phyloP scores from a whole-genome alignment of 2,113 vertebrate species.

The Entomyzon cyanotis region DNA sequence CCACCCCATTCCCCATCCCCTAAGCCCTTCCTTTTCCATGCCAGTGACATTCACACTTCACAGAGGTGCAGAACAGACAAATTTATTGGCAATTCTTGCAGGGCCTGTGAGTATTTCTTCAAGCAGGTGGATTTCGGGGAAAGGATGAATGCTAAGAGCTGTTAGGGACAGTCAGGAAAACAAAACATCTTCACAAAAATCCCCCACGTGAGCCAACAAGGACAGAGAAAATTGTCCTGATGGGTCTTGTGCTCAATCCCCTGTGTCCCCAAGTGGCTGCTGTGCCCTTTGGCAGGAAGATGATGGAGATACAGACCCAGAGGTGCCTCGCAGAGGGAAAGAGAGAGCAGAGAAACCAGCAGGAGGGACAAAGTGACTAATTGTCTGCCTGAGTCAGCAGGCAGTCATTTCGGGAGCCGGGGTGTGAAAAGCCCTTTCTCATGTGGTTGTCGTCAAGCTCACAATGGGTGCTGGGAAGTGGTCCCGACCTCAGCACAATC shows the following conservation, averaged over 20 bases:
- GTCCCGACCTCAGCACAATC: not conserved
- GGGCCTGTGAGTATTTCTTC: not conserved
- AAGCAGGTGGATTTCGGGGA: not conserved
- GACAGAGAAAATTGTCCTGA: not conserved
- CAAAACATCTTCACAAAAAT: not conserved
- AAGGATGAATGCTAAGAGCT: not conserved
- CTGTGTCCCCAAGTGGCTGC: not conserved
- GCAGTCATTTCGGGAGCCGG: slow-evolving; percentile 25
- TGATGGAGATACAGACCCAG: not conserved
- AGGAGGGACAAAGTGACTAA: not conserved
- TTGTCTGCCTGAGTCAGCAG: not conserved
- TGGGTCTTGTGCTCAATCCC: not conserved
- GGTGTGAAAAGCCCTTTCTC: not conserved
- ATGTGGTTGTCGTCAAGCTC: slow-evolving; percentile 21
- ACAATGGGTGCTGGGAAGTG: not conserved
- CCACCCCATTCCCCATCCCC: not conserved
- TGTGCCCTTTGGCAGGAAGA: not conserved
- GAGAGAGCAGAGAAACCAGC: not conserved
- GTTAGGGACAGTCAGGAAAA: not conserved
- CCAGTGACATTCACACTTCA: not conserved
- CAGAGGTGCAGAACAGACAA: not conserved
- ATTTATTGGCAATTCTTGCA: not conserved
- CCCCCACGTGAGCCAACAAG: rapidly evolving
- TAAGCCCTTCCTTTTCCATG: not conserved
- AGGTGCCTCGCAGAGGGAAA: not conserved